Base-by-base conservation (phyloP, 2,797 vertebrate species). In the Moxostoma hubbsi region DNA sequence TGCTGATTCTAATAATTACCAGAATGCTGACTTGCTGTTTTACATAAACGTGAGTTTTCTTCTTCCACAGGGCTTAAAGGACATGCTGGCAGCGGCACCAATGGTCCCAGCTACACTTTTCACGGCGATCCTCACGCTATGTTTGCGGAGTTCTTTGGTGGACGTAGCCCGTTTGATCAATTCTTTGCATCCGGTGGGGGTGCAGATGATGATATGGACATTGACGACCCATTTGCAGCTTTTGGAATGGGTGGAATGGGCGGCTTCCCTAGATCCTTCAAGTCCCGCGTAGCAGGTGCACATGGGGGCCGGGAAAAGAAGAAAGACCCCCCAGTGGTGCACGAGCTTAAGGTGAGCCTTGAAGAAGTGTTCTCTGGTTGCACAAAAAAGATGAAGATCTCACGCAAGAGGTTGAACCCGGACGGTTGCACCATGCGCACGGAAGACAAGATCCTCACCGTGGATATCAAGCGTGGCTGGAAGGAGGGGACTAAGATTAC, bases 401-500 rank as follows among this genome's bases (percentile, higher is more conserved):
- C 97, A 69, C 94, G 96, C 79, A 98, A 97, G 91, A 95, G 96
- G 79, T 91, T 99, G 86, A 99, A 98, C 80, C 93, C 94, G 0
- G 97, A 99, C 72, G 97, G 98, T 64, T 94, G 94, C 92, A 95
- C 95, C 57, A 89, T 94, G 53, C 95, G 93, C 86, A 96, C 86
- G 9, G 97, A 99, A 86, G 97, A 99, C 93, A 99, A 99, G 93
- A 98, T 99, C 88, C 92, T 99, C 72, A 97, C 96, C 0, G 97
- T 99, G 51, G 96, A 99, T 89, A 97, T 99, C 85, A 98, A 97
- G 83, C 96, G 94, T 7, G 98, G 98, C 46, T 99, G 98, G 98
- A 99, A 99, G 88, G 98, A 99, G 89, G 98, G 98, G 53, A 99
- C 97, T 62, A 98, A 98, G 91, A 99, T 99, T 89, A 99, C 98